phyloP scores from a whole-genome alignment of 2,113 vertebrate genomes.

The Pristiophorus japonicus region DNA sequence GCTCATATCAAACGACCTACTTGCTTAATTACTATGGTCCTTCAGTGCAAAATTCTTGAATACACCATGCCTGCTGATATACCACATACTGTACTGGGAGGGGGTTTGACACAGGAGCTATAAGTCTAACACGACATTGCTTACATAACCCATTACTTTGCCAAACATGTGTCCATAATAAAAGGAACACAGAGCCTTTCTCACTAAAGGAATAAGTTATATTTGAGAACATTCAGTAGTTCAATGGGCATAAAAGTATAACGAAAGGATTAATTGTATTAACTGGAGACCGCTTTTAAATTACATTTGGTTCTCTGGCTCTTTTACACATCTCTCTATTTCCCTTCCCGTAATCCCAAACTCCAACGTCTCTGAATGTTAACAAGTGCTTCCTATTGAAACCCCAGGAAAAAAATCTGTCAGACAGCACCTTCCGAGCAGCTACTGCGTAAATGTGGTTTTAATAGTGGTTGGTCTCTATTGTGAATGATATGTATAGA shows the following conservation, averaged over 20 bases:
- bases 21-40: not conserved
- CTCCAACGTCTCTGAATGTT: not conserved
- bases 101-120: not conserved
- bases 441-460: conserved; percentile 19
- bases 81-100: not conserved
- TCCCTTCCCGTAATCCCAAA: not conserved
- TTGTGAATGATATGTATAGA: conserved; percentile 63
- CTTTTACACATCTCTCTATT: not conserved
- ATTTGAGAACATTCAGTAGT: not conserved
- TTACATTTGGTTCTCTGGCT: not conserved
- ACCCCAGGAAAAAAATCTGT: not conserved
- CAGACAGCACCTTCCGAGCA: not conserved
- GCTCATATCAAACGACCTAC: not conserved
- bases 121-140: not conserved
- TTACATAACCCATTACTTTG: not conserved
- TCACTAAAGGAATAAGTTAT: not conserved
- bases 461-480: conserved; percentile 47
- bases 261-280: not conserved
- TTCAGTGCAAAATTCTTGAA: not conserved
- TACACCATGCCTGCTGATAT: not conserved
- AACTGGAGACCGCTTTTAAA: not conserved
- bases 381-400: not conserved
- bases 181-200: not conserved
- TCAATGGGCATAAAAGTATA: not conserved
- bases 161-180: not conserved